Percentiles rank a stretch among this genome's conserved stretches.
phyloP scores from a whole-genome alignment of 1,140 invertebrate genomes.

The Halyomorpha halys region DNA sequence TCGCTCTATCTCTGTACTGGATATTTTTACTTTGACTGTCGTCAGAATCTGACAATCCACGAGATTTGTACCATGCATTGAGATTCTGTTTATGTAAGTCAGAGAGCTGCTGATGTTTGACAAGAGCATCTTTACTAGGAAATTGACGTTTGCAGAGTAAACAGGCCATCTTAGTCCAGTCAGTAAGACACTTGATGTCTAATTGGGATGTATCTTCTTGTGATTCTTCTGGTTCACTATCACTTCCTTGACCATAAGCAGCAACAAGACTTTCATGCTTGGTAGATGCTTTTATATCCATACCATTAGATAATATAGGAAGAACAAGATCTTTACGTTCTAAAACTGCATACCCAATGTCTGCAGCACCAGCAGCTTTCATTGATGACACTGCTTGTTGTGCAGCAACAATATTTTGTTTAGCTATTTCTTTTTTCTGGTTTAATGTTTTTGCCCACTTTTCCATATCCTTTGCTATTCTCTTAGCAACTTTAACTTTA shows the following conservation, averaged over 20 bases:
- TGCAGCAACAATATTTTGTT: conserved; percentile 49
- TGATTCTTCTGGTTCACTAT: conserved; percentile 49
- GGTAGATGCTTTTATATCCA: conserved; percentile 8
- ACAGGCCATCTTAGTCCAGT: conserved; percentile 86
- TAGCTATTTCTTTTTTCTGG: conserved; percentile 85
- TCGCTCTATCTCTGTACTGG: conserved; percentile 88
- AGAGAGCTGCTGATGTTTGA: conserved; percentile 86
- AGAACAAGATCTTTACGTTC: conserved; percentile 40
- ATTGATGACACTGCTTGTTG: conserved; percentile 33
- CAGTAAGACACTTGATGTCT: conserved; percentile 46
- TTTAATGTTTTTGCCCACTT: conserved; percentile 95
- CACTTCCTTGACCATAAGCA: conserved; percentile 61
- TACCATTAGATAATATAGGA: conserved; percentile 19
- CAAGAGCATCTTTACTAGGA: conserved; percentile 73
- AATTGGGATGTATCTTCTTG: conserved; percentile 30
- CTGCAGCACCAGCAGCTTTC: conserved; percentile 57
- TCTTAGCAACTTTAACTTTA: conserved; percentile 86
- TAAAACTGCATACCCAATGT: conserved; percentile 81
- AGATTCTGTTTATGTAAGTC: conserved; percentile 93
- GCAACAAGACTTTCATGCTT: conserved; percentile 47
- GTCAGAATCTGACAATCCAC: conserved; percentile 42
- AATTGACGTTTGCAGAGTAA: conserved; percentile 92
- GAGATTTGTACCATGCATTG: conserved; percentile 49
- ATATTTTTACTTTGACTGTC: conserved; percentile 42
- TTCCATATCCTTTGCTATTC: conserved; percentile 94